Evolutionary conservation across 37 sponge, comb jelly and placozoan genomes (phyloP).

Genomic region (Bolinopsis microptera): DNA sequence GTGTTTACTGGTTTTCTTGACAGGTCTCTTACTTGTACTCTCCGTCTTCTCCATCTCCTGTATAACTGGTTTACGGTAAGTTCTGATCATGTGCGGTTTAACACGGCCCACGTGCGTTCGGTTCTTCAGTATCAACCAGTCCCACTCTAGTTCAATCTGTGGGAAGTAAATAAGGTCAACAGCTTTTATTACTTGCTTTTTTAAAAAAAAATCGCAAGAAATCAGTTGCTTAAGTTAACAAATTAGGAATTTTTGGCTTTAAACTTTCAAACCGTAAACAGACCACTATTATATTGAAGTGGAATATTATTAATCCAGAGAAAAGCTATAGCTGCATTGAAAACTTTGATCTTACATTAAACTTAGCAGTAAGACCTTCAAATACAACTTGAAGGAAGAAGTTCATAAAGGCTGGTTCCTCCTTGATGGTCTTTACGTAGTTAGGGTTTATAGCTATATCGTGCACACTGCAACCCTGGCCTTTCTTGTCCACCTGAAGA

Average conservation of each 20-base stretch:
- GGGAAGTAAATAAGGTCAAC: no score
- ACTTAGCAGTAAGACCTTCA: slow-evolving; percentile 20
- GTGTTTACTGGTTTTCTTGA: slow-evolving; percentile 10
- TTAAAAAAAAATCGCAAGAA: no score
- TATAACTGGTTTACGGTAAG: slow-evolving; percentile 32
- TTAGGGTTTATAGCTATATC: slow-evolving; percentile 37
- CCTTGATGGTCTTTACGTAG: slow-evolving; percentile 38
- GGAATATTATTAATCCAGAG: no score
- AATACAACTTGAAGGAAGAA: slow-evolving; percentile 64
- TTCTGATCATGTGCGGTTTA: slow-evolving; percentile 50
- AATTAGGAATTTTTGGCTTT: no score
- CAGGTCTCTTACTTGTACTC: not conserved
- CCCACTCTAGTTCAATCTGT: slow-evolving; percentile 51
- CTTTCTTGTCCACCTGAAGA: slow-evolving; percentile 66
- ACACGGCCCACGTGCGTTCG: slow-evolving; percentile 40
- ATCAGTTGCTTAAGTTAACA: no score
- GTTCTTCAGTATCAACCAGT: slow-evolving; percentile 55
- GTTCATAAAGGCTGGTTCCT: slow-evolving; percentile 42
- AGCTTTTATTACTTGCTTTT: no score
- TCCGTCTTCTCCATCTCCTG: not conserved
- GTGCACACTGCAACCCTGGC: slow-evolving; percentile 48
- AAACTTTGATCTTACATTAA: slow-evolving; percentile 21
- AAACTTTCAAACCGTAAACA: no score
- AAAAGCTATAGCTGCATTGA: no score
- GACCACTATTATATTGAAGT: no score